phyloP scores from a whole-genome alignment of 1,140 invertebrate genomes.

The Protaetia brevitarsis region DNA sequence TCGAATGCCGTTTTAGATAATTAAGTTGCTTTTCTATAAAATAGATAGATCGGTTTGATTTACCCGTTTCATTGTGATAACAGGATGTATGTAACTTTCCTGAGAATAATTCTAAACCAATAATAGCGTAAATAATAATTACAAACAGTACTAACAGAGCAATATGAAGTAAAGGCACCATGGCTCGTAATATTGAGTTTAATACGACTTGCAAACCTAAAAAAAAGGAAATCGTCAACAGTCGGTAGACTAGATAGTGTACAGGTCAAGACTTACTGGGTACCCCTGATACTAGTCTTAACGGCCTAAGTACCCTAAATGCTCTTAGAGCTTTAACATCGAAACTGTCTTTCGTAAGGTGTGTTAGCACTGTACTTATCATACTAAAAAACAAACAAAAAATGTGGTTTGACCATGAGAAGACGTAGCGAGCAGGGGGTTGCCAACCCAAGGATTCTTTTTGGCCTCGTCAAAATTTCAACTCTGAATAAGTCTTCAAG shows the following conservation, averaged over 20 bases:
- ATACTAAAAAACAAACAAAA: conserved; percentile 83
- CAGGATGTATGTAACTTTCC: conserved; percentile 96
- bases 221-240: conserved; percentile 49
- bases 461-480: no score
- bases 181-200: conserved; percentile 98
- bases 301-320: conserved; percentile 94
- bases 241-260: background rate
- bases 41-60: conserved; percentile 69
- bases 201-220: conserved; percentile 98
- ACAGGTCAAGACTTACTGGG: conserved; percentile 77
- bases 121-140: conserved; percentile 99
- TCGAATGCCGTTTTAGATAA: conserved; percentile 28
- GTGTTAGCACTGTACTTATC: conserved; percentile 88
- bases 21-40: conserved; percentile 54
- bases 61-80: conserved; percentile 76
- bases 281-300: conserved; percentile 96
- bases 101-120: conserved; percentile 97
- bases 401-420: no score
- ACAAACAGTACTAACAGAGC: conserved; percentile 98
- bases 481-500: no score
- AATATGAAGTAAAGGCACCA: conserved; percentile 99
- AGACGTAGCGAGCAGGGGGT: no score
- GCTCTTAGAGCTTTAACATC: conserved; percentile 98
- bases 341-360: conserved; percentile 91
- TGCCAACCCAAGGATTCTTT: no score